Conservation (phyloP, 2,888 invertebrate genomes). For the Meliscaeva auricollis region DNA sequence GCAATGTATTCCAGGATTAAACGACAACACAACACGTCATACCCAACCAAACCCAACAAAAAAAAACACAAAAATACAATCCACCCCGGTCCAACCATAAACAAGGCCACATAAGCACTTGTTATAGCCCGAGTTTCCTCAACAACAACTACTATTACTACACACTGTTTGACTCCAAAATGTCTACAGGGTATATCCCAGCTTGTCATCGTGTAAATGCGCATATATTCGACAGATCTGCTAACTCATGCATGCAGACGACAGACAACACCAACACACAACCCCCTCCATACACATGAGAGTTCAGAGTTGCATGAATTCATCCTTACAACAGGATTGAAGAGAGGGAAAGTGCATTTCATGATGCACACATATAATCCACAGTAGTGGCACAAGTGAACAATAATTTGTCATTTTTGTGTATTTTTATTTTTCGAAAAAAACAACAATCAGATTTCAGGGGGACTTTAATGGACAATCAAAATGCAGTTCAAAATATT, state of each 20-base stretch:
- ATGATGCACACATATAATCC: constrained; percentile 32
- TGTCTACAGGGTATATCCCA: constrained; percentile 41
- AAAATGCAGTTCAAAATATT: too few species aligned
- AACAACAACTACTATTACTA: neutral
- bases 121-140: constrained; percentile 15
- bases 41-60: neutral
- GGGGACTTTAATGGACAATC: constrained; percentile 34
- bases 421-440: neutral
- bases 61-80: neutral
- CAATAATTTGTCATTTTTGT: constrained; percentile 46
- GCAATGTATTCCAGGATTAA: constrained; percentile 56
- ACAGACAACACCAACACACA: neutral
- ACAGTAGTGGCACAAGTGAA: constrained; percentile 1
- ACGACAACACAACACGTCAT: constrained; percentile 44
- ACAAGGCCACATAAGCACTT: constrained; percentile 36
- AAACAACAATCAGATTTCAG: neutral
- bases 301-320: neutral
- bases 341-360: constrained; percentile 6
- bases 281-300: neutral
- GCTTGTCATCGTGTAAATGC: constrained; percentile 58
- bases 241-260: constrained; percentile 55
- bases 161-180: constrained; percentile 43
- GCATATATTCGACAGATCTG: constrained; percentile 55
- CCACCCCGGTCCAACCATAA: constrained; percentile 8
- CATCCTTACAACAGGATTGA: neutral